A percentile compares a stretch with the other conserved stretches of the same genome.
Conservation (phyloP, 2,888 invertebrate species). For the Drosophila paramelanica region DNA sequence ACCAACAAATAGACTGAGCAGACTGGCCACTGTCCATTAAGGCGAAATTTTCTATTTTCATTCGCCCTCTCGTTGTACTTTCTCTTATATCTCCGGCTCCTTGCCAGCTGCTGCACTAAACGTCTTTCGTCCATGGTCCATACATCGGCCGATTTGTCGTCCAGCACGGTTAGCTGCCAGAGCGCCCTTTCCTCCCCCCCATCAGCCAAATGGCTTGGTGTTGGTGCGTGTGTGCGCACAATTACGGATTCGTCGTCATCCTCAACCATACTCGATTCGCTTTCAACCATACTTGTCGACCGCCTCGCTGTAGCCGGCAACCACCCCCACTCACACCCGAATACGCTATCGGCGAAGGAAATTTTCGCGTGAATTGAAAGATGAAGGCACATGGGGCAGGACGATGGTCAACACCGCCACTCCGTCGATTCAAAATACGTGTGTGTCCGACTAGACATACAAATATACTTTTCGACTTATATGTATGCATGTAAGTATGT, state of each 20-base stretch:
- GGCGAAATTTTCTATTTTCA: slow-evolving; percentile 79
- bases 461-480: slow-evolving; percentile 39
- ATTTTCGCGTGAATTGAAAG: slow-evolving; percentile 82
- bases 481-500: slow-evolving; percentile 30
- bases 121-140: slow-evolving; percentile 50
- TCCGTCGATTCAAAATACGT: slow-evolving; percentile 30
- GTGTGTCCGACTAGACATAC: slow-evolving; percentile 20
- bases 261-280: slow-evolving; percentile 78
- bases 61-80: slow-evolving; percentile 68
- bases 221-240: slow-evolving; percentile 65
- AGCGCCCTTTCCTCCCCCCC: slow-evolving; percentile 14
- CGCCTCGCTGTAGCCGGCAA: slow-evolving; percentile 67
- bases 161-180: slow-evolving; percentile 49
- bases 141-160: slow-evolving; percentile 60
- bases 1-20: slow-evolving; percentile 36
- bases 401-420: slow-evolving; percentile 64
- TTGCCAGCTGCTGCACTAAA: slow-evolving; percentile 73
- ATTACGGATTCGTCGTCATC: slow-evolving; percentile 77
- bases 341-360: slow-evolving; percentile 65
- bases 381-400: slow-evolving; percentile 75
- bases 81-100: slow-evolving; percentile 74
- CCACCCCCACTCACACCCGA: slow-evolving; percentile 35
- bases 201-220: slow-evolving; percentile 47
- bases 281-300: slow-evolving; percentile 61
- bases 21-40: slow-evolving; percentile 70